phyloP scores from a whole-genome alignment of 2,113 vertebrate genomes.

The Noctilio leporinus region DNA sequence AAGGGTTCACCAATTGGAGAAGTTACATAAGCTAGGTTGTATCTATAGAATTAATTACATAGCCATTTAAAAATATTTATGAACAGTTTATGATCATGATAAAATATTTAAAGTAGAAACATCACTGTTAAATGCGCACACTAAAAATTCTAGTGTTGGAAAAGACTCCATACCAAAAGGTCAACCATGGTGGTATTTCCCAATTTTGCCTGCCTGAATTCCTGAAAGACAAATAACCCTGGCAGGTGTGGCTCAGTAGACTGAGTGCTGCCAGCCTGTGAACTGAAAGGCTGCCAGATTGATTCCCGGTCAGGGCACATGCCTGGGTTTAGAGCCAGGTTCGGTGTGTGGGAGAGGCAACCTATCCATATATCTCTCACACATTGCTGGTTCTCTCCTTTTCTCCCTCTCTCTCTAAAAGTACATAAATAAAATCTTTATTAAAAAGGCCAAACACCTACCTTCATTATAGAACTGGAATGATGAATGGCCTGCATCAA shows the following conservation, averaged over 20 bases:
- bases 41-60: background rate
- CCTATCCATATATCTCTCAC: too few species aligned
- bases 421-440: too few species aligned
- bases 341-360: too few species aligned
- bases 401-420: too few species aligned
- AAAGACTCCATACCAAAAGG: background rate
- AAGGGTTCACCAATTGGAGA: background rate
- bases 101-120: background rate
- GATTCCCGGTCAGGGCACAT: too few species aligned
- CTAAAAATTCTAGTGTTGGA: background rate
- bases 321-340: too few species aligned
- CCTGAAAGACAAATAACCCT: too few species aligned
- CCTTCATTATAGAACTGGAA: constrained; percentile 96
- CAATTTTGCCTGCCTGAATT: background rate
- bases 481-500: constrained; percentile 90
- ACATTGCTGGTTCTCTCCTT: too few species aligned
- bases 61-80: background rate
- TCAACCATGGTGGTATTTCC: background rate
- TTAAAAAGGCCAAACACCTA: constrained; percentile 61
- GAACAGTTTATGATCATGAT: background rate
- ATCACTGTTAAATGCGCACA: background rate
- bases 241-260: too few species aligned
- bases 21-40: background rate
- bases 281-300: too few species aligned
- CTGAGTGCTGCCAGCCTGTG: too few species aligned